phyloP scores from a whole-genome alignment of 2,113 vertebrate genomes.

The Perca flavescens region DNA sequence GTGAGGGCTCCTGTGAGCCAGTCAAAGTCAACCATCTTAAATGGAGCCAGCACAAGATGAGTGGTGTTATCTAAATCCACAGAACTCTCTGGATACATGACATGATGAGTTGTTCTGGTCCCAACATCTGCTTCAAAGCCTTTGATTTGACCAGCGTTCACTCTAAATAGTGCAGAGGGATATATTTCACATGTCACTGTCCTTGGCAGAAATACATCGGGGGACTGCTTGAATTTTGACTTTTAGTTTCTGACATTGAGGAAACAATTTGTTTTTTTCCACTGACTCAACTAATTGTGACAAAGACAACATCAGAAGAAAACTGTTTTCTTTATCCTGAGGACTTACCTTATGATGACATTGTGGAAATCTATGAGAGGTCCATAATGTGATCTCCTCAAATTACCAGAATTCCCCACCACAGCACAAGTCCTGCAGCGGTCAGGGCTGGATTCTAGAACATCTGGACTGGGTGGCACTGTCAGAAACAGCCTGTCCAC shows the following conservation, averaged over 20 bases:
- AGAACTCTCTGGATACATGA: slow-evolving; percentile 64
- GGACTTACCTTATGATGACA: slow-evolving; percentile 87
- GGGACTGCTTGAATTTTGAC: neutral
- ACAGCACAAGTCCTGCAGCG: slow-evolving; percentile 88
- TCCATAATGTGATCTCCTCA: slow-evolving; percentile 86
- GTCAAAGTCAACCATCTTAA: slow-evolving; percentile 54
- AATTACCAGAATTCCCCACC: slow-evolving; percentile 92
- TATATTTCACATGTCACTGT: neutral
- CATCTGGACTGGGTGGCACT: slow-evolving; percentile 75
- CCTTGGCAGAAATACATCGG: no score
- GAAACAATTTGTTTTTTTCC: neutral
- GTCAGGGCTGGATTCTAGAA: slow-evolving; percentile 62
- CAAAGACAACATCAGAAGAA: neutral
- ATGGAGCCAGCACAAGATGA: slow-evolving; percentile 57
- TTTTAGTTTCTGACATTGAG: neutral
- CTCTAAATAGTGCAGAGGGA: slow-evolving; percentile 12
- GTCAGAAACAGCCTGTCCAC: slow-evolving; percentile 83
- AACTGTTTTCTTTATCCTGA: neutral
- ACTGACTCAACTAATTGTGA: neutral
- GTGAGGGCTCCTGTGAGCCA: slow-evolving; percentile 48
- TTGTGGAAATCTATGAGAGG: slow-evolving; percentile 86
- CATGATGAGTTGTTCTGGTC: slow-evolving; percentile 52
- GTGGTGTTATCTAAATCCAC: slow-evolving; percentile 30
- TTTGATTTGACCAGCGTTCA: neutral
- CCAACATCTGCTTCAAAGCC: slow-evolving; percentile 61